Conservation (phyloP, 2,888 invertebrate species). For the Platycheirus albimanus region DNA sequence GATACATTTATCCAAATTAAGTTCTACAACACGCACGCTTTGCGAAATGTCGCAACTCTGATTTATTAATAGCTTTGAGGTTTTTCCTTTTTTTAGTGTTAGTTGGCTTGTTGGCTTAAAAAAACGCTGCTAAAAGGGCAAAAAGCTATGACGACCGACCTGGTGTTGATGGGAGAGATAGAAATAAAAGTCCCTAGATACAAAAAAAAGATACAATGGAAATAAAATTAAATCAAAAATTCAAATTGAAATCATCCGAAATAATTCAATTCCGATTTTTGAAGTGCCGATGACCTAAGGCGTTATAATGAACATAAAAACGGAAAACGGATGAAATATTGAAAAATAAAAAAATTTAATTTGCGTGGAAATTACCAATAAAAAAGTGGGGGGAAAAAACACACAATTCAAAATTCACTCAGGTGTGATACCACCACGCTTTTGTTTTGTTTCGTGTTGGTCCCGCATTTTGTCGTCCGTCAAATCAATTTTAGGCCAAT, state of each 20-base stretch:
- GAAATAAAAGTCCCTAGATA: background rate
- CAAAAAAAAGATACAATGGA: background rate
- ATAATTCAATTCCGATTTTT: conserved; percentile 17
- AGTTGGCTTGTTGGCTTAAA: background rate
- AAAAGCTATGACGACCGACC: conserved; percentile 11
- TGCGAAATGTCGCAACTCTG: conserved; percentile 59
- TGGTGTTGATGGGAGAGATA: background rate
- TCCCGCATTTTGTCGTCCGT: conserved; percentile 59
- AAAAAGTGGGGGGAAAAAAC: background rate
- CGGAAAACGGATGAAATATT: conserved; percentile 9
- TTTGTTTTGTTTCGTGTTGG: conserved; percentile 32
- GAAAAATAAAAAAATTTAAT: conserved; percentile 16
- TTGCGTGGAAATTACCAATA: conserved; percentile 34
- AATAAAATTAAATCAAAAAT: conserved; percentile 24
- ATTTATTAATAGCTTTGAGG: conserved; percentile 46
- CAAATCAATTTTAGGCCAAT: conserved; percentile 64
- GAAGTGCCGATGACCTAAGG: conserved; percentile 41
- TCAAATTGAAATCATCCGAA: conserved; percentile 21
- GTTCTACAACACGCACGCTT: conserved; percentile 54
- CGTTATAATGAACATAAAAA: background rate
- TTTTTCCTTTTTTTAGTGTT: background rate
- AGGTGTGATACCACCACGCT: conserved; percentile 48
- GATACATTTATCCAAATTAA: conserved; percentile 60
- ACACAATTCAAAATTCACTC: conserved; percentile 34
- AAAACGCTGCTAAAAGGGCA: conserved; percentile 14